These are phyloP conservation scores for Balaenoptera acutorostrata DNA, from an alignment of 2,113 vertebrate genomes.

Conservation along the genomic window DNA sequence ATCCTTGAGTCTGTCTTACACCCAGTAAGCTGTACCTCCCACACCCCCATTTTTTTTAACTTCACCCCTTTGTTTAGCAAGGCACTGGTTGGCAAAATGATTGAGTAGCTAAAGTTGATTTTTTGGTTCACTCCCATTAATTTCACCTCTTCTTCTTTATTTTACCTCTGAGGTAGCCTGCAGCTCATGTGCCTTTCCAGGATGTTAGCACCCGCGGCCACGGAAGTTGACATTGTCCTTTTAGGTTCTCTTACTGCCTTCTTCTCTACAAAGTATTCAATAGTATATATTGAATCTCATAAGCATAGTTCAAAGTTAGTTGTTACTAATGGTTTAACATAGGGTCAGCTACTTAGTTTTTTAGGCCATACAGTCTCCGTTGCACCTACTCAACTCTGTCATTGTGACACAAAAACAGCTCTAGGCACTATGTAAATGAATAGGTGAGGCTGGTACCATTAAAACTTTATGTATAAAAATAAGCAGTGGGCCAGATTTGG, in stretches of 20 bases:
- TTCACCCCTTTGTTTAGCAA: not conserved
- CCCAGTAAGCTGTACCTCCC: not conserved
- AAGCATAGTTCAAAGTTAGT: not conserved
- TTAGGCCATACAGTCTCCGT: not conserved
- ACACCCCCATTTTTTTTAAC: not conserved
- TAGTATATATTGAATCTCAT: not conserved
- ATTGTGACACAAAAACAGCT: not conserved
- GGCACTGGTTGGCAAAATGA: not conserved
- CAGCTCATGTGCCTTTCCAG: not conserved
- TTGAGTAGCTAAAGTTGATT: not conserved
- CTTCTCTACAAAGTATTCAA: not conserved
- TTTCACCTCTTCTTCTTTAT: not conserved
- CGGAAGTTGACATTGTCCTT: not conserved
- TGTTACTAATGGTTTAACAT: not conserved
- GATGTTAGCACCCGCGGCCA: accelerated
- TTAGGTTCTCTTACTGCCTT: not conserved
- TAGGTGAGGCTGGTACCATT: not conserved
- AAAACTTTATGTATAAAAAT: not conserved
- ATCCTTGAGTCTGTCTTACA: not conserved
- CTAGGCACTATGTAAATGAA: not conserved
- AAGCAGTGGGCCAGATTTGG: not conserved
- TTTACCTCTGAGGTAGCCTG: not conserved
- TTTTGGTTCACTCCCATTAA: not conserved
- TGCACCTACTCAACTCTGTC: not conserved
- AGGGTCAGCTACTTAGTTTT: not conserved